These are phyloP conservation scores for Rhizomys pruinosus DNA, from an alignment of 2,113 vertebrate genomes.

Conservation along the genomic window DNA sequence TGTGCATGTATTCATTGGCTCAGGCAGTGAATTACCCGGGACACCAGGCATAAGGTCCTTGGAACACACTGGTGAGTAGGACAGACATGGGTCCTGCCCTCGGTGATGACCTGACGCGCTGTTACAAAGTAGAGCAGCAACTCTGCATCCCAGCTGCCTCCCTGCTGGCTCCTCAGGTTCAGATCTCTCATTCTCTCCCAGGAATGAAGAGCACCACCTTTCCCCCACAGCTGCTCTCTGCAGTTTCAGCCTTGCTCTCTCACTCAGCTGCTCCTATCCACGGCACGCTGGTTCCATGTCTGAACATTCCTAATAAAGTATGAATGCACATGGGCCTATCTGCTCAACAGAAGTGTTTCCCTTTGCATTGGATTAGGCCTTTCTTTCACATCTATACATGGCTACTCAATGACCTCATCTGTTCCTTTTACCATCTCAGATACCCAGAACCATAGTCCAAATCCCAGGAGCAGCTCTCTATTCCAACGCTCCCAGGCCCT, in stretches of 20 bases:
- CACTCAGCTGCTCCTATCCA: neutral
- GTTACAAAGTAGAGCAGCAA: neutral
- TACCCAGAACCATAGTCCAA: neutral
- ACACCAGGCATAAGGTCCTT: neutral
- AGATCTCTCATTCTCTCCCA: neutral
- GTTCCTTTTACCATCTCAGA: neutral
- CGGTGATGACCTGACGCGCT: neutral
- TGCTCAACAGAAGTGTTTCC: neutral
- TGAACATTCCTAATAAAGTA: neutral
- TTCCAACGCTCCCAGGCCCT: neutral
- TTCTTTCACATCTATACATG: neutral
- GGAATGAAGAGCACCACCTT: neutral
- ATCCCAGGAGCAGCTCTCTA: neutral
- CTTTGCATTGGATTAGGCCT: neutral
- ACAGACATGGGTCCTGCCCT: neutral
- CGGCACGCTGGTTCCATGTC: too few species aligned
- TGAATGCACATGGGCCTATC: neutral
- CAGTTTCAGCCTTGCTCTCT: neutral
- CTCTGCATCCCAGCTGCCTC: neutral
- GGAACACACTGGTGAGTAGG: neutral
- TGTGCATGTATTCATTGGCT: neutral
- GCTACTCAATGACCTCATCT: neutral
- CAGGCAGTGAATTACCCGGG: neutral
- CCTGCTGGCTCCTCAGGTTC: neutral
- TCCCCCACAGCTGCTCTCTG: neutral